These are phyloP conservation scores for Chloebia gouldiae DNA, from an alignment of 2,113 vertebrate genomes.

Conservation along the genomic window DNA sequence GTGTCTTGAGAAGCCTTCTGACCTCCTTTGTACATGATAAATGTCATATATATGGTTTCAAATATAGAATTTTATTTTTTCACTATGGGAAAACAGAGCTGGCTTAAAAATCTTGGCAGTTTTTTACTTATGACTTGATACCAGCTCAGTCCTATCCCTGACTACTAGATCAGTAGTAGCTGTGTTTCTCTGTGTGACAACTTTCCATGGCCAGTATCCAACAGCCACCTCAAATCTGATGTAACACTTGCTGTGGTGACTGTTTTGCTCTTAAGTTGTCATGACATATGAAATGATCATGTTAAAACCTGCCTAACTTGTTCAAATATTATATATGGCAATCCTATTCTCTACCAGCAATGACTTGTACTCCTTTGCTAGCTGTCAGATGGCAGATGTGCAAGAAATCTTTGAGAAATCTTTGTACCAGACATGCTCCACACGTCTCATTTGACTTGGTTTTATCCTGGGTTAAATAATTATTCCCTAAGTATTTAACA, in stretches of 20 bases:
- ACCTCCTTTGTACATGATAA: not conserved
- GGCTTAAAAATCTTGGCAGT: not conserved
- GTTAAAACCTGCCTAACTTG: slow-evolving; percentile 41
- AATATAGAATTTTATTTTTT: not conserved
- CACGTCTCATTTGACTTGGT: not conserved
- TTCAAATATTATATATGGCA: not conserved
- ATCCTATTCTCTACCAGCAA: not conserved
- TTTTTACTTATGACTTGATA: not conserved
- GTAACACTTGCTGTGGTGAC: not conserved
- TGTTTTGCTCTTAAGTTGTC: not conserved
- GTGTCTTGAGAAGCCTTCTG: not conserved
- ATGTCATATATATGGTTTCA: not conserved
- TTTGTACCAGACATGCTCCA: not conserved
- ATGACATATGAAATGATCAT: not conserved
- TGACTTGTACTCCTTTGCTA: not conserved
- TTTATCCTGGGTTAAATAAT: not conserved
- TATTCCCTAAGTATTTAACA: not conserved
- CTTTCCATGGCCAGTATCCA: not conserved
- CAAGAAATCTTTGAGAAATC: not conserved
- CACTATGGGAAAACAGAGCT: not conserved
- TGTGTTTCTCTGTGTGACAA: not conserved
- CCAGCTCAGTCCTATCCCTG: not conserved
- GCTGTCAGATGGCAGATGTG: not conserved
- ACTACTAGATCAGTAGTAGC: not conserved
- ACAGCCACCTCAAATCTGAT: not conserved